phyloP scores from a whole-genome alignment of 2,797 vertebrate species.

The Aeoliscus strigatus region DNA sequence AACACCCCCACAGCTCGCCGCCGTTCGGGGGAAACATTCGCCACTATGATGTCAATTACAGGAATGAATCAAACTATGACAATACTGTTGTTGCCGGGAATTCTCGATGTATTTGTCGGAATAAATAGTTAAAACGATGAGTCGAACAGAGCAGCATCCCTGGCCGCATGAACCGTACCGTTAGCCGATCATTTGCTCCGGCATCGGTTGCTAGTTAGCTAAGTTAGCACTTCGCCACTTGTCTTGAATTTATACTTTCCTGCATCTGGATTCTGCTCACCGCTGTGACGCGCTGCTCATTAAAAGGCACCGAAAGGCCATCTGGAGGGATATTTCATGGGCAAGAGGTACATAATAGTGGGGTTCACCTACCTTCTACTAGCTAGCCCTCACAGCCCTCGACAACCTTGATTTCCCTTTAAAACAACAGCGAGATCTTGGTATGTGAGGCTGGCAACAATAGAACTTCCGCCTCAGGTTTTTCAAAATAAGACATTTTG shows the following conservation, averaged over 20 bases:
- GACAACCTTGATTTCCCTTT: constrained; percentile 71
- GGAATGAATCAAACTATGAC: too few species aligned
- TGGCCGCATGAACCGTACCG: constrained; percentile 6
- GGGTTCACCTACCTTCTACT: constrained; percentile 54
- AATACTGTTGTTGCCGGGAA: too few species aligned
- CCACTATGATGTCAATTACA: too few species aligned
- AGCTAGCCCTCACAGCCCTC: constrained; percentile 48
- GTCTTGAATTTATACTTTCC: constrained; percentile 43
- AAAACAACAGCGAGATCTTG: constrained; percentile 45
- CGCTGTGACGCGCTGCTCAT: constrained; percentile 4
- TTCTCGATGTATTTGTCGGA: too few species aligned
- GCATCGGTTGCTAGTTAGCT: constrained; percentile 51
- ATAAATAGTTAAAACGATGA: neutral
- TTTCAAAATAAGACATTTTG: constrained; percentile 49
- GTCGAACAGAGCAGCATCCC: neutral
- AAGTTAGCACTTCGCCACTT: constrained; percentile 51
- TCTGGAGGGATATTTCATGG: rapidly evolving
- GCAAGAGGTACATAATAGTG: neutral
- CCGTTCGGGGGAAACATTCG: constrained; percentile 13
- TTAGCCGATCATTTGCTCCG: constrained; percentile 53
- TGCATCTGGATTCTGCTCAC: constrained; percentile 36
- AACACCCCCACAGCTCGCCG: constrained; percentile 14
- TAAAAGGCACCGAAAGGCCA: neutral
- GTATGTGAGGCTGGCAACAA: constrained; percentile 17
- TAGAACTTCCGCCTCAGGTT: constrained; percentile 23